These are phyloP conservation scores for Monopterus albus DNA, from an alignment of 2,113 vertebrate genomes.

Conservation along the genomic window DNA sequence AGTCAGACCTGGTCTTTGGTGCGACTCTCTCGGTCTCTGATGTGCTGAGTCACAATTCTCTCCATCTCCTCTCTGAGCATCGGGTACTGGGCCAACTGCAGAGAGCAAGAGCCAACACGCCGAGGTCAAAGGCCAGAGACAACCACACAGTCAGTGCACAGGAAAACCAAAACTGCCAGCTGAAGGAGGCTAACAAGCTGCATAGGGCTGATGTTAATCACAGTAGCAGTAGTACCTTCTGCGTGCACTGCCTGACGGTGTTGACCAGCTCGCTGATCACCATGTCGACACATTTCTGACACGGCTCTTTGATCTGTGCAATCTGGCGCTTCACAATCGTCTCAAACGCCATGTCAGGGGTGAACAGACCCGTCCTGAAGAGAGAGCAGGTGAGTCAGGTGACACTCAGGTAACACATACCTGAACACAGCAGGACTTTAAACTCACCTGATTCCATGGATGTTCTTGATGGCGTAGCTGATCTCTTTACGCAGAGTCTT, in stretches of 20 bases:
- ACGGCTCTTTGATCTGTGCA: constrained; percentile 96
- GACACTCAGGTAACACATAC: background rate
- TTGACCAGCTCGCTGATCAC: constrained; percentile 96
- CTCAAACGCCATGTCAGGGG: constrained; percentile 98
- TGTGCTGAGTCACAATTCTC: constrained; percentile 95
- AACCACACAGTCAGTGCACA: background rate
- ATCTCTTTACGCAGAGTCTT: constrained; percentile 93
- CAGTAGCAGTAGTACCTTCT: constrained; percentile 79
- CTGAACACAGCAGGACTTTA: background rate
- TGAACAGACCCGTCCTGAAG: constrained; percentile 92
- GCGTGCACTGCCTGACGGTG: constrained; percentile 97
- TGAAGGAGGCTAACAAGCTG: background rate
- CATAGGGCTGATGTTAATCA: background rate
- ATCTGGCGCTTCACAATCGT: constrained; percentile 98
- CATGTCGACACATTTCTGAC: constrained; percentile 98
- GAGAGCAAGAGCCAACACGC: background rate
- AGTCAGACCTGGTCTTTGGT: constrained; percentile 56
- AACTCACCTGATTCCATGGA: constrained; percentile 91
- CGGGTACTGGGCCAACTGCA: constrained; percentile 95
- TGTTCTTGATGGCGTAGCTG: constrained; percentile 97
- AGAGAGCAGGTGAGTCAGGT: background rate
- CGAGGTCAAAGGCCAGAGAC: background rate
- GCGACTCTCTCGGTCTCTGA: constrained; percentile 91
- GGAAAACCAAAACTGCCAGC: background rate
- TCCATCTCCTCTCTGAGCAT: constrained; percentile 98